phyloP scores from a whole-genome alignment of 1,140 invertebrate genomes.

The Platorchestia sp. region DNA sequence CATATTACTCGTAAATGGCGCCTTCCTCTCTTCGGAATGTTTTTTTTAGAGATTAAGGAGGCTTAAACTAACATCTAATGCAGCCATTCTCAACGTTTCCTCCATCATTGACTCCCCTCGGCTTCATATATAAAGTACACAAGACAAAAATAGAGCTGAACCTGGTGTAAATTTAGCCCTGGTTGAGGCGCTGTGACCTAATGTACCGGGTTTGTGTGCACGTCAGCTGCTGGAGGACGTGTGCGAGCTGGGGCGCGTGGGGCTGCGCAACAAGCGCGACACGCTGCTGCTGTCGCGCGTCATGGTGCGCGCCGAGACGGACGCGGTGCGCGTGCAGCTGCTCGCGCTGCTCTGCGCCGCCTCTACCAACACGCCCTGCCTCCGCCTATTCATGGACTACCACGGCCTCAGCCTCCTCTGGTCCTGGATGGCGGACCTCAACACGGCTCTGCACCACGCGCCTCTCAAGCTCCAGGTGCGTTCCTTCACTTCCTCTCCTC shows the following conservation, averaged over 20 bases:
- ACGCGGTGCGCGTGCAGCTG: constrained; percentile 79
- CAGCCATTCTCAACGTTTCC: too few relatives aligned
- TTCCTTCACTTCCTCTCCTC: too few relatives aligned
- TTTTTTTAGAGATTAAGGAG: too few relatives aligned
- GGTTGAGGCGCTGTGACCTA: too few relatives aligned
- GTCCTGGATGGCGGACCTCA: constrained; percentile 88
- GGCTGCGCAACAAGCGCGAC: constrained; percentile 88
- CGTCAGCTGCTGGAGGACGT: constrained; percentile 72
- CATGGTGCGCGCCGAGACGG: constrained; percentile 91
- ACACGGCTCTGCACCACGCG: constrained; percentile 60
- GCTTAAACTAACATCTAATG: too few relatives aligned
- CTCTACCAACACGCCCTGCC: constrained; percentile 78
- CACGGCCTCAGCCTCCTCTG: constrained; percentile 91
- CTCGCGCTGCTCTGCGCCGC: constrained; percentile 78
- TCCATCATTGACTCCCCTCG: too few relatives aligned
- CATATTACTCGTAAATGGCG: too few relatives aligned
- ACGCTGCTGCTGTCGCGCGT: constrained; percentile 89
- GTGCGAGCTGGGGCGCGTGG: constrained; percentile 79
- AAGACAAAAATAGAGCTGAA: too few relatives aligned
- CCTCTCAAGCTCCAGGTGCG: constrained; percentile 75
- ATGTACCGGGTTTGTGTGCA: not conserved
- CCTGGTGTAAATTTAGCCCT: too few relatives aligned
- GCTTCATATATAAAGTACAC: too few relatives aligned
- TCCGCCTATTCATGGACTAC: constrained; percentile 91
- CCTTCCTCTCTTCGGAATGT: too few relatives aligned